Evolutionary conservation across 2,113 vertebrate species (phyloP).

Genomic region (Gulo gulo): DNA sequence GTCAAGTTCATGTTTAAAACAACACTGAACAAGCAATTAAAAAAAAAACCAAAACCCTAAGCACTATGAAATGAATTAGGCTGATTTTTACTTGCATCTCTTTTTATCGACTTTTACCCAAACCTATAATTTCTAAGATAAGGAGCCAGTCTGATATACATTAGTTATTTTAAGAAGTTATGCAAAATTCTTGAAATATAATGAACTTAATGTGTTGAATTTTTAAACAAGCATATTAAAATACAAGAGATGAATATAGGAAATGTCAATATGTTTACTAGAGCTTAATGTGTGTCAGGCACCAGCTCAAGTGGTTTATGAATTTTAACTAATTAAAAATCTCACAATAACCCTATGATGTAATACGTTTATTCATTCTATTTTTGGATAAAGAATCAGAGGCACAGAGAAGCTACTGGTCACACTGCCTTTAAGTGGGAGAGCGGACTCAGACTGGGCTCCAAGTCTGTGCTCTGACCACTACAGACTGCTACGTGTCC

Average conservation of each 20-base stretch:
- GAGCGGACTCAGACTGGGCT: not conserved
- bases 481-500: not conserved
- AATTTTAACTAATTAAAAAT: slow-evolving; percentile 6
- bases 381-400: slow-evolving; percentile 5
- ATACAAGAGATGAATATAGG: not conserved
- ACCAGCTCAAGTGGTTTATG: not conserved
- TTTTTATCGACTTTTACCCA: not conserved
- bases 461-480: not conserved
- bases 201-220: not conserved
- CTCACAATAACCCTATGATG: not conserved
- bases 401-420: not conserved
- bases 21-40: not conserved
- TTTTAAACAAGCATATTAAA: not conserved
- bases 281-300: not conserved
- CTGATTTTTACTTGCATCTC: not conserved
- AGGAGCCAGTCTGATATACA: not conserved
- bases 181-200: not conserved
- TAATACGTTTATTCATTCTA: not conserved
- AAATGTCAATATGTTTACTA: not conserved
- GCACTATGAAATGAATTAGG: not conserved
- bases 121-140: not conserved
- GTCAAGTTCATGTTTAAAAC: slow-evolving; percentile 21
- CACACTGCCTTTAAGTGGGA: not conserved
- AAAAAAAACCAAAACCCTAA: not conserved
- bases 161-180: not conserved